A percentile compares a stretch with the other conserved stretches of the same genome.
Evolutionary conservation across 2,113 vertebrate species (phyloP).

Genomic region (Labeo rohita): DNA sequence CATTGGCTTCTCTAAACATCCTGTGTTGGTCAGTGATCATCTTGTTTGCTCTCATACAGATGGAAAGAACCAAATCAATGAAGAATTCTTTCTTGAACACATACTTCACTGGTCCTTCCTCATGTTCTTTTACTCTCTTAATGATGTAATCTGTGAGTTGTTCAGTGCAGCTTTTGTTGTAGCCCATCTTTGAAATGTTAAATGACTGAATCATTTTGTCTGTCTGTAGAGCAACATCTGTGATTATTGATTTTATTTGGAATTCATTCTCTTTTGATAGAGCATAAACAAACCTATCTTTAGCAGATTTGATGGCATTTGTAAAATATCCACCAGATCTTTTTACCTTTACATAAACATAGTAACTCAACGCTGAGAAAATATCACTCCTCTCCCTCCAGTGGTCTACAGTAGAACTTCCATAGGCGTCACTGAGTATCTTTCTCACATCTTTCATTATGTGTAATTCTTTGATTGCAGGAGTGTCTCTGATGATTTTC

Average conservation of each 20-base stretch:
- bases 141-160: no score
- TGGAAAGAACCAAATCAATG: background rate
- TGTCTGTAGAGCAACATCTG: background rate
- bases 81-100: no score
- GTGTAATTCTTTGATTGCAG: background rate
- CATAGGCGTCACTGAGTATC: background rate
- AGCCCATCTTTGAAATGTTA: no score
- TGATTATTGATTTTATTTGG: background rate
- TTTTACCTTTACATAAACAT: conserved; percentile 11
- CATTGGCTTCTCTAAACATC: background rate
- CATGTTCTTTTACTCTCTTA: no score
- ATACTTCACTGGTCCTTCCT: no score
- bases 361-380: conserved; percentile 23
- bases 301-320: background rate
- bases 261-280: background rate
- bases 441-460: background rate
- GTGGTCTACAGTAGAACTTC: background rate
- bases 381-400: background rate
- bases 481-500: background rate
- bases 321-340: background rate
- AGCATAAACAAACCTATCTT: background rate
- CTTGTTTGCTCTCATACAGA: background rate
- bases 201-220: background rate
- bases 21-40: background rate
- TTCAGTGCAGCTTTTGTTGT: no score